Base-by-base conservation (phyloP, 2,888 invertebrate genomes). In the Plagiodera versicolora region DNA sequence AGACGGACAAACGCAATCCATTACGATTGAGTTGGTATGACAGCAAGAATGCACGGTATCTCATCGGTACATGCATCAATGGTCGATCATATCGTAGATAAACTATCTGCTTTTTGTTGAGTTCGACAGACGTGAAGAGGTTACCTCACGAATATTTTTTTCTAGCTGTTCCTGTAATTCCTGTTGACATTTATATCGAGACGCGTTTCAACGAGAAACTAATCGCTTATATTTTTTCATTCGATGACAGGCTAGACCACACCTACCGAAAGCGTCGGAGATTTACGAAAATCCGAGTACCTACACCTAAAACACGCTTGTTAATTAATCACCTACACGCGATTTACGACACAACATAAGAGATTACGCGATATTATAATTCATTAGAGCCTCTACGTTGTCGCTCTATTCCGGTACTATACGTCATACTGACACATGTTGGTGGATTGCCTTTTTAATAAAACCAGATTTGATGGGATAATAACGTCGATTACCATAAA, bases 401-500 rank as follows among this genome's bases (percentile, higher is more conserved):
- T 14, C 39, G 39, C 11, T 39, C 39, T 39, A 39, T 39, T 39
- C 39, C 39, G 39, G 39, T 39, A 14, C 6, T 14, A 39, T 39
- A 39, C 39, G 39, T 39, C 39, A 39, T 17, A 11, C 18, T 11
- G 18, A 18, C 18, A 53, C 24, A 44, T 53, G 53, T 44, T 53
- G 52, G 52, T 52, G 53, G 45, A 53, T 20, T 35, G 24, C 8
- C 28, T 53, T 53, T 58, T 58, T 58, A 5, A 53, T 53, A 48
- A 48, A 51, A 52, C 19, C 20, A 20, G 48, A 53, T 52, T 48
- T 47, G 47, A 39, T 53, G 24, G 47, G 53, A 46, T 58, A 46
- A 58, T 53, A 53, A 58, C 52, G 35, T 24, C 20, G 58, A 58
- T 58, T 58, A 53, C 3, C 58, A 48, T 58, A 48, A 53, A 58